Evolutionary conservation across 2,888 invertebrate genomes (phyloP), one percentile per base, ranked within the genome.

Genomic region (Pilophorus perplexus): DNA sequence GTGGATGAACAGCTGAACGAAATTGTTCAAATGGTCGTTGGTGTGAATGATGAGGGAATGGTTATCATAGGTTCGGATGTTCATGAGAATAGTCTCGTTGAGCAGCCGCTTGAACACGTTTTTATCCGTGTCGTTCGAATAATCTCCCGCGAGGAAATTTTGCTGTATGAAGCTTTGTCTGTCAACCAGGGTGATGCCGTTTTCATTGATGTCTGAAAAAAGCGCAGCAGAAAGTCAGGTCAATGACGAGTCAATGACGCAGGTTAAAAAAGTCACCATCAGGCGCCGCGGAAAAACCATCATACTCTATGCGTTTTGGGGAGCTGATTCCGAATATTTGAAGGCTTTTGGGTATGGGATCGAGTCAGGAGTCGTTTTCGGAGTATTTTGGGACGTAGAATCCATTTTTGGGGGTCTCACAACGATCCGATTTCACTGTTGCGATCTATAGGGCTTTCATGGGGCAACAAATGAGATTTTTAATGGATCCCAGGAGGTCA

Each of bases 21-120:
- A 95, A 77, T 96, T 96, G 76, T 94, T 94, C 67, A 91, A 80
- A 76, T 94, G 89, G 77, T 96, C 95, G 75, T 94, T 92, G 28
- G 93, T 91, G 75, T 95, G 95, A 5, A 95, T 79, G 16, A 95
- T 86, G 72, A 95, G 78, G 0, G 92, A 87, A 71, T 88, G 84
- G 38, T 83, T 81, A 73, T 90, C 90, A 75, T 92, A 92, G 0
- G 95, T 95, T 72, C 95, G 82, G 68, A 96, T 80, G 78, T 93
- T 95, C 75, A 95, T 84, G n/a, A 93, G 80, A 65, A 95, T 85
- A 73, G 88, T 86, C 76, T 90, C 85, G 10, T 83, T 82, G 73
- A 94, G 84, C 77, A 93, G 88, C 72, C 84, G 85, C 76, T 85
- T 86, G 14, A 89, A 79, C 27, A 78, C 74, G 48, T 83, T 81